Evolutionary conservation across 2,888 invertebrate species (phyloP), one percentile per base, ranked within the genome.

Genomic region (Melieria crassipennis): DNA sequence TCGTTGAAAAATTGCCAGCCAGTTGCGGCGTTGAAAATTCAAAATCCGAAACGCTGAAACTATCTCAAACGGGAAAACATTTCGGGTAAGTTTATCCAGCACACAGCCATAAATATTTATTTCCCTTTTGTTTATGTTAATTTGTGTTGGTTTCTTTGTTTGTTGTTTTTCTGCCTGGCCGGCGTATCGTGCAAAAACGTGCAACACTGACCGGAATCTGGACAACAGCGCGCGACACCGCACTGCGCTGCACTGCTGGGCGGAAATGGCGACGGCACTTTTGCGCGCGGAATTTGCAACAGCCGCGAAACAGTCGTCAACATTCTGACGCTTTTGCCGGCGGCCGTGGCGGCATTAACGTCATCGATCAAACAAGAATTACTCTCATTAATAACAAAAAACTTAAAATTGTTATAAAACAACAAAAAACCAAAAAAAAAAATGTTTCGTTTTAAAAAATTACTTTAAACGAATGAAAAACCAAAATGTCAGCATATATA

Each of bases 341-440:
- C 48, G 42, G 48, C 42, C 46, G 57, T 57, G 50, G 42, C 4
- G 58, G n/a, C 43, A 47, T 58, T 42, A 46, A 48, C 48, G 62
- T 63, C 69, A 63, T 48, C 43, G 13, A 57, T 42, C 55, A 16
- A 16, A 56, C 47, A 42, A 56, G 30, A 63, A 63, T 63, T 69
- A 56, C 63, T 62, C 63, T 69, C 63, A 69, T 69, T 69, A 56
- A 69, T 56, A 63, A 52, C 30, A 7, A 50, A 56, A 43, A 10
- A 56, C 30, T 43, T 13, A 62, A 61, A 62, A 67, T 60, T 42
- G 10, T 11, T 58, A 56, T n/a, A 47, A 1, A 9, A 16, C 5
- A 56, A 1, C 5, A 42, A 48, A 50, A 63, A 56, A n/a, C 16
- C 11, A 7, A 10, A 42, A 67, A 60, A 61, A 7, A 7, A 16